Percentiles rank a stretch among this genome's conserved stretches.
Conservation (phyloP, 30 jellyfish, hydroid and myxozoan species). For the Hydractinia symbiolongicarpus region DNA sequence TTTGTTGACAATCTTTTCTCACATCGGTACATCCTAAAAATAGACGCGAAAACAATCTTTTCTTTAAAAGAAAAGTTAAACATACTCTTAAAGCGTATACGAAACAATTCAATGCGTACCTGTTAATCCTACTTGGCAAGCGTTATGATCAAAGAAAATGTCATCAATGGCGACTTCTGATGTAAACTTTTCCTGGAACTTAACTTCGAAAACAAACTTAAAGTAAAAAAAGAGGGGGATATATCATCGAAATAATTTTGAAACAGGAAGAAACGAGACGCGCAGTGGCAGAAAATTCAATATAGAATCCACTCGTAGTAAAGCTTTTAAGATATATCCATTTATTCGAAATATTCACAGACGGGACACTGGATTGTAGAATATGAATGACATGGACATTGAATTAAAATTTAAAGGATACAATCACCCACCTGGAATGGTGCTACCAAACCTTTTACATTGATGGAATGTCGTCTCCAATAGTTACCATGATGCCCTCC, state of each 20-base stretch:
- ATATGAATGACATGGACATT: no score
- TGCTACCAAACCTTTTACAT: background rate
- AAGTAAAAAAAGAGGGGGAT: no score
- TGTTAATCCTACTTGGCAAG: constrained; percentile 25
- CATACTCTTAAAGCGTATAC: no score
- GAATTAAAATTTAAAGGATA: background rate
- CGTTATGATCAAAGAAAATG: constrained; percentile 32
- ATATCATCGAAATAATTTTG: no score
- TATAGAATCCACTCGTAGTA: no score
- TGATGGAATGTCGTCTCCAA: constrained; percentile 13
- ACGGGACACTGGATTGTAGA: no score
- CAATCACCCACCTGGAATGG: constrained; percentile 11
- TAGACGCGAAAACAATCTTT: background rate
- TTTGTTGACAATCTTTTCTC: background rate
- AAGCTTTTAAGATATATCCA: no score
- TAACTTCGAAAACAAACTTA: constrained; percentile 28
- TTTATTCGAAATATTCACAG: no score
- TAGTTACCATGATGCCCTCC: constrained; percentile 36
- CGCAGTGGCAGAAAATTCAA: no score
- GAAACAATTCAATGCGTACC: background rate
- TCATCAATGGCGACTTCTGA: constrained; percentile 33
- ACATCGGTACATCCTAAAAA: background rate
- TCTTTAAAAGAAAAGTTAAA: no score
- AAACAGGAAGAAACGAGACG: no score
- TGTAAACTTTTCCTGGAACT: background rate